Conservation (phyloP, 2,113 vertebrate genomes). For the Coracopsis vasa region DNA sequence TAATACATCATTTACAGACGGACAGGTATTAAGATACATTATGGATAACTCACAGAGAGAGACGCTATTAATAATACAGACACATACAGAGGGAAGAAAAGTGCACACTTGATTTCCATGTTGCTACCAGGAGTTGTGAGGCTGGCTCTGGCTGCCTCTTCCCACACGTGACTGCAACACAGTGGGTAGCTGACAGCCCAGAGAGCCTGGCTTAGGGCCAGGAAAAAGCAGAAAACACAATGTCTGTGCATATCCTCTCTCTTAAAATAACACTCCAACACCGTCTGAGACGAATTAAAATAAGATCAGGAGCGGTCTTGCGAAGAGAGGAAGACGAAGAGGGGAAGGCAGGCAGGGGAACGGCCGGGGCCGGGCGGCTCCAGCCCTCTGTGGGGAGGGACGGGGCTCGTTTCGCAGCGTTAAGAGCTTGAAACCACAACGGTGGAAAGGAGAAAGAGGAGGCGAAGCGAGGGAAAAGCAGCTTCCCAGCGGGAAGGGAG, state of each 20-base stretch:
- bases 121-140: constrained; percentile 75
- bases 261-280: constrained; percentile 80
- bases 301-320: constrained; percentile 64
- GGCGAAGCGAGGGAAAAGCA: neutral
- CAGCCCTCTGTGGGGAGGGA: neutral
- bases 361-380: neutral
- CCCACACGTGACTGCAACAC: constrained; percentile 75
- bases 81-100: constrained; percentile 72
- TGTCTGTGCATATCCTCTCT: constrained; percentile 77
- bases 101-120: constrained; percentile 72
- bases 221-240: constrained; percentile 79
- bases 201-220: constrained; percentile 78
- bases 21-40: constrained; percentile 70
- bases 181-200: constrained; percentile 75
- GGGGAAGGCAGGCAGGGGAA: constrained; percentile 44
- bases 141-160: constrained; percentile 68
- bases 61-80: constrained; percentile 74
- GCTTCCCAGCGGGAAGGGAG: neutral
- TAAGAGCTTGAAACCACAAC: neutral
- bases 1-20: constrained; percentile 30
- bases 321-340: constrained; percentile 58
- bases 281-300: constrained; percentile 77
- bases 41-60: constrained; percentile 64
- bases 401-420: neutral
- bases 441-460: neutral